Evolutionary conservation across 2,888 invertebrate genomes (phyloP), one percentile per base, ranked within the genome.

Genomic region (Aleiodes leptofemur): DNA sequence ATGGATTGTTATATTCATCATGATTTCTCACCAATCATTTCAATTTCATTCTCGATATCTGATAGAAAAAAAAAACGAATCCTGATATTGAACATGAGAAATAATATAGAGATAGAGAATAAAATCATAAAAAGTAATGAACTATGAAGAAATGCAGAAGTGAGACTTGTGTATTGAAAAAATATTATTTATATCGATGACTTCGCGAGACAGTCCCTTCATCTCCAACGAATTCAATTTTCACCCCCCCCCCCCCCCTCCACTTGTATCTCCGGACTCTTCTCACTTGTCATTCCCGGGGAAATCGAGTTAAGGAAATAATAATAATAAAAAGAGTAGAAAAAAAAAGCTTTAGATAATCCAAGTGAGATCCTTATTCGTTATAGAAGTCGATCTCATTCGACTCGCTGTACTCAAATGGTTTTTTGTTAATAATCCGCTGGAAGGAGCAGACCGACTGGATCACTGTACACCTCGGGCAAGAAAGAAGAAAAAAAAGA

Each of bases 1-100:
- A 64, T 64, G 48, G 64, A 64, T 64, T 64, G n/a, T 64, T 43
- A 64, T 23, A 64, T 43, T 64, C 59, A 59, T 64, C 59, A 59
- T n/a, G 31, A 9, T 8, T 13, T 64, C 48, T 43, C 43, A 61
- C 61, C 14, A 56, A 64, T 64, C 64, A 16, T 14, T 23, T 16
- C 64, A 48, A 64, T 64, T 9, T 34, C 23, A 14, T 16, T 11
- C 64, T 4, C 7, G 48, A 14, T 3, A 34, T 59, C 7, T 34
- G 7, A 8, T 6, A 43, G 43, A 43, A 3, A 43, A 23, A 43
- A 43, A 8, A 43, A 9, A 43, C 7, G 3, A 9, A 9, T 43
- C 43, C 7, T 43, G 11, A 43, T 43, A 43, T 8, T 43, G 3
- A 11, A 43, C 9, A 43, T 11, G 43, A 43, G 43, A 43, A 3